Base-by-base conservation (phyloP, 2,888 invertebrate genomes). In the Lepidocyrtoides sp. region DNA sequence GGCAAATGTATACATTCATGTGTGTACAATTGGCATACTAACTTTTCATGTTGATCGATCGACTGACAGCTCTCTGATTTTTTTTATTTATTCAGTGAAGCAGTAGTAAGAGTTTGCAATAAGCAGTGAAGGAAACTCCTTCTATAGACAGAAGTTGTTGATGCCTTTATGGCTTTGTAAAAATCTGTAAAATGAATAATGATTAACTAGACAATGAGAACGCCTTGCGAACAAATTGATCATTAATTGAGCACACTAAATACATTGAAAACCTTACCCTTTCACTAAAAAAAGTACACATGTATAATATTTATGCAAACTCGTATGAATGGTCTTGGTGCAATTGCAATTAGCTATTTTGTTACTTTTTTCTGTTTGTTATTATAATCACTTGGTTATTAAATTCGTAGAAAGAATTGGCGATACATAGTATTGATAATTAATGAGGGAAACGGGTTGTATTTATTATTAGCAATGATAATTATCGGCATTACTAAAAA, bases 401-500 rank as follows among this genome's bases (percentile, higher is more conserved):
- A 51, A 77, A 51, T 20, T 1, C n/a, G 32, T 41, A 51, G 7
- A 17, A 14, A 32, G 81, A 60, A 81, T 75, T 29, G 23, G 20
- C n/a, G 36, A 75, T 44, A 69, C 29, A 57, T 41, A 36, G 66
- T 60, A 87, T 86, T 41, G 29, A 8, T 83, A 91, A 91, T 87
- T 91, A 91, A 91, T 91, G 83, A 91, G 41, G 60, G 75, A 72
- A 85, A 84, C 48, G 66, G 90, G 51, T 75, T 60, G 44, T 88
- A 26, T 2, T 79, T 82, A 63, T 79, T 85, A 84, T 84, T 84
- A 77, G 41, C 20, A 81, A 69, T 69, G 57, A 91, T 91, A 82
- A 91, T 86, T 91, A 60, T 72, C 29, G 36, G 66, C 69, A 60
- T 69, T 72, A 51, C 51, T 48, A 63, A 69, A 8, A 36, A 36